Percentiles rank a stretch among this genome's conserved stretches.
Evolutionary conservation across 2,113 vertebrate species (phyloP).

Genomic region (Tringa solitaria): DNA sequence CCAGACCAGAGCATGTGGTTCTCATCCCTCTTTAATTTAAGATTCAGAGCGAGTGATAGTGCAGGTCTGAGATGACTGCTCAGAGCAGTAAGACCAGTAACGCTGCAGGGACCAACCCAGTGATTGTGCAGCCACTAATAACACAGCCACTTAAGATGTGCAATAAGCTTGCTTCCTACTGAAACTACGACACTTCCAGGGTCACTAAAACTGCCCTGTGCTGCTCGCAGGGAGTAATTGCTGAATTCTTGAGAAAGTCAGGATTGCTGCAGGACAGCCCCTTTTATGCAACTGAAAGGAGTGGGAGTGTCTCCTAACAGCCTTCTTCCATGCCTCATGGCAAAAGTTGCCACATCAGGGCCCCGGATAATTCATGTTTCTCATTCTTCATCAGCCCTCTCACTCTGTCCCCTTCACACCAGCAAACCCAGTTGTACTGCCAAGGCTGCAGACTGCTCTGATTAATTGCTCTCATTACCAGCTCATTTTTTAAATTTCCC

Average conservation of each 20-base stretch:
- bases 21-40: neutral
- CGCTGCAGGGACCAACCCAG: neutral
- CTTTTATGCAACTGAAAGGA: neutral
- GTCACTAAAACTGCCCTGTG: neutral
- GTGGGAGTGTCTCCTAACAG: neutral
- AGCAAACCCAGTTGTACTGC: neutral
- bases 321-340: neutral
- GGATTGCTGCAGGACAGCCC: neutral
- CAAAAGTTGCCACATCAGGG: neutral
- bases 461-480: slow-evolving; percentile 51
- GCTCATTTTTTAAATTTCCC: slow-evolving; percentile 27
- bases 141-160: neutral
- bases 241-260: neutral
- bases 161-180: neutral
- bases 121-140: neutral
- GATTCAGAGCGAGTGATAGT: neutral
- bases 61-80: neutral
- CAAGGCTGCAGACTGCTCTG: neutral
- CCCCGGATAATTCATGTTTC: neutral
- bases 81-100: neutral
- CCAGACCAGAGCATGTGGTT: neutral
- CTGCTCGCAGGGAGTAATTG: neutral
- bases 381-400: slow-evolving; percentile 6
- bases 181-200: neutral
- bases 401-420: neutral